phyloP scores from a whole-genome alignment of 1,140 invertebrate species.

The Temnothorax longispinosus region DNA sequence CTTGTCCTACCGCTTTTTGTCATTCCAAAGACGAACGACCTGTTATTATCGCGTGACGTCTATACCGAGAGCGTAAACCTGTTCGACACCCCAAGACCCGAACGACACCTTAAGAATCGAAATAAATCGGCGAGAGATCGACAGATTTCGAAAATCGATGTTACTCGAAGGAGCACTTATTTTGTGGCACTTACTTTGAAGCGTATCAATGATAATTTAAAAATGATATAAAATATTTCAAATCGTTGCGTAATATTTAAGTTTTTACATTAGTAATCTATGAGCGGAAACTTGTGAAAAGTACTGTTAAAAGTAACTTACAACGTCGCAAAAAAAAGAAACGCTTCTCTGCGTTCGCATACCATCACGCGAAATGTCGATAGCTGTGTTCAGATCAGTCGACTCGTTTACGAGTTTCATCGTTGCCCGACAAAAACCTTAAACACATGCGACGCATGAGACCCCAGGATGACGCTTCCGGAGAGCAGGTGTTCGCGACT shows the following conservation, averaged over 20 bases:
- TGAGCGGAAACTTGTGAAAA: background rate
- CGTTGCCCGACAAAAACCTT: constrained; percentile 37
- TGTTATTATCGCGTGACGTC: constrained; percentile 77
- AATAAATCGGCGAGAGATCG: background rate
- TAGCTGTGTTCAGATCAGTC: constrained; percentile 36
- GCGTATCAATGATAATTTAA: background rate
- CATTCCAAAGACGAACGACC: constrained; percentile 53
- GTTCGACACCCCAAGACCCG: constrained; percentile 24
- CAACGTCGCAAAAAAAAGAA: background rate
- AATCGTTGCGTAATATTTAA: background rate
- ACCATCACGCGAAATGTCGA: constrained; percentile 6
- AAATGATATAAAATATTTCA: background rate
- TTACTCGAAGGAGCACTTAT: background rate
- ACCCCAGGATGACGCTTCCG: constrained; percentile 1
- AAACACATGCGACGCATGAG: constrained; percentile 39
- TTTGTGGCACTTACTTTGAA: background rate
- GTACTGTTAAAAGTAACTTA: background rate
- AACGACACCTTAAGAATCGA: background rate
- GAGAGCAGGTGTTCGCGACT: constrained; percentile 67
- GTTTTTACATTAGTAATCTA: background rate
- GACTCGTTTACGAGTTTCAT: constrained; percentile 23
- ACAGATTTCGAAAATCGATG: background rate
- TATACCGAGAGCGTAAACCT: constrained; percentile 72
- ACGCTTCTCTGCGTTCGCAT: background rate
- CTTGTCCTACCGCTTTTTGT: constrained; percentile 55